Base-by-base conservation (phyloP, 2,888 invertebrate species). In the Pantelozetes paolii region DNA sequence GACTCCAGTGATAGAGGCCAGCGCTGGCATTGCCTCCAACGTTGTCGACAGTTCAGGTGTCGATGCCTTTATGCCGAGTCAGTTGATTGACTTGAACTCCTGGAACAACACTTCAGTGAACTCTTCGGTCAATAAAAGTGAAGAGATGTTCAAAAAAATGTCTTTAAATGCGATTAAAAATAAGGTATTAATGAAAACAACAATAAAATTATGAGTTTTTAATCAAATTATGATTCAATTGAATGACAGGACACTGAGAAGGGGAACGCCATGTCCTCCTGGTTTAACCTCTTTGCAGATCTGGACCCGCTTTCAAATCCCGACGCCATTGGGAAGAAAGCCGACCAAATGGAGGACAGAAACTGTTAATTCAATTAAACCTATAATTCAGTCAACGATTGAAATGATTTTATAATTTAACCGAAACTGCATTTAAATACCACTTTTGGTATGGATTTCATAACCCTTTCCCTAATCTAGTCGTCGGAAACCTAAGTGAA, bases 231-330 rank as follows among this genome's bases (percentile, higher is more conserved):
- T 45, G 45, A n/a, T 50, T 20, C 50, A 2, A 8, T 45, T 8
- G 45, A 20, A 45, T 45, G 11, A 23, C 11, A 54, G 26, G 5
- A 9, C 23, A 23, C 26, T 26, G 23, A 54, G 54, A 54, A 54
- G 23, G 23, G 2, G 2, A 40, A 67, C 8, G 40, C 13, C 23
- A 36, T 67, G 8, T n/a, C 67, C 28, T 73, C 85, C 1, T 96
- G 95, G 95, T 89, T 92, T 81, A 92, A 91, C 82, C 84, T 95
- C 72, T 95, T 96, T 84, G 91, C 94, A 50, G 95, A 95, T 82
- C 83, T 96, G 75, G 95, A 96, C 84, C 95, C 95, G 0, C 84
- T 95, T 45, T 88, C 92, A 15, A 93, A 94, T 84, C 92, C 92
- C 54, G 90, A 92, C 78, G 81, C 83, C 2, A 79, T 85, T 71